phyloP scores from a whole-genome alignment of 2,888 invertebrate genomes.

The Chymomyza caudatula region DNA sequence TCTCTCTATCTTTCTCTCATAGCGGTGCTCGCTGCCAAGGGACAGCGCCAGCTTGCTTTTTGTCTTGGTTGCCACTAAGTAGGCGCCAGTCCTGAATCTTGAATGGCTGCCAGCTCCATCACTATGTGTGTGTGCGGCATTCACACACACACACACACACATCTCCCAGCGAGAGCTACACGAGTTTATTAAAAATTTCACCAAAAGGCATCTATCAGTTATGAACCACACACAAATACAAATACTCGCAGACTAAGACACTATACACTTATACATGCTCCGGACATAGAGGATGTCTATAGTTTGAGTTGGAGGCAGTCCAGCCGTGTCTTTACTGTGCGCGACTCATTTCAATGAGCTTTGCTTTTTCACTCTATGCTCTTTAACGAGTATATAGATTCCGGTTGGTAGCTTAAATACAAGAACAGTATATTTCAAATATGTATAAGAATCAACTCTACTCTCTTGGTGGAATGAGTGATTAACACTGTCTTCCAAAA shows the following conservation, averaged over 20 bases:
- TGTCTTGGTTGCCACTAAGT: constrained; percentile 1
- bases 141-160: constrained; percentile 13
- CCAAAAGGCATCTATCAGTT: constrained; percentile 67
- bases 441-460: too few relatives aligned
- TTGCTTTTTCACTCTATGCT: constrained; percentile 11
- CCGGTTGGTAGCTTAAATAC: too few relatives aligned
- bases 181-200: constrained; percentile 67
- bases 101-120: constrained; percentile 22
- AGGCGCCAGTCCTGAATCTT: constrained; percentile 24
- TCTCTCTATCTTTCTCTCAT: not conserved
- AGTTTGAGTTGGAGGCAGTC: not conserved
- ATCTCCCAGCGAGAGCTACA: too few relatives aligned
- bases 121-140: constrained; percentile 11
- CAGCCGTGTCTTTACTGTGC: constrained; percentile 37
- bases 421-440: too few relatives aligned
- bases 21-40: not conserved
- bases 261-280: not conserved
- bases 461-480: too few relatives aligned
- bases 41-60: not conserved
- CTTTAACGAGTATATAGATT: not conserved
- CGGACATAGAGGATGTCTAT: not conserved
- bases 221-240: constrained; percentile 31
- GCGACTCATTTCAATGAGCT: constrained; percentile 68
- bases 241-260: not conserved
- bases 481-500: too few relatives aligned